These are phyloP conservation scores for Sylvilagus bachmani DNA, from an alignment of 2,113 vertebrate genomes.

Conservation along the genomic window DNA sequence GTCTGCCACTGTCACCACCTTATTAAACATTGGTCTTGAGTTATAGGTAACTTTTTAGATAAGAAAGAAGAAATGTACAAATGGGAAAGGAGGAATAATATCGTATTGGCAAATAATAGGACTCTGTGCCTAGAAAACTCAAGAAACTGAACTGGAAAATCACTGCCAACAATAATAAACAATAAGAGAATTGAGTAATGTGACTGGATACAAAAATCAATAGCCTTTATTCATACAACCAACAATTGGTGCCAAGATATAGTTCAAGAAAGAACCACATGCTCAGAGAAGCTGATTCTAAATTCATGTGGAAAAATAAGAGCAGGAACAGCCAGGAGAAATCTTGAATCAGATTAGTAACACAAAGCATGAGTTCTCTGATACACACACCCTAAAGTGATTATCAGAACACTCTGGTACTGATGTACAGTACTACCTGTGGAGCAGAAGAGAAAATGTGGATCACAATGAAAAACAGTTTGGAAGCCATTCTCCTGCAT, in stretches of 20 bases:
- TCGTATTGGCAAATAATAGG: constrained; percentile 19
- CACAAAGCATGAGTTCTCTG: neutral
- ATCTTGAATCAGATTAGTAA: neutral
- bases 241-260: neutral
- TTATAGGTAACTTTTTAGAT: neutral
- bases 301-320: neutral
- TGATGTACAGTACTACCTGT: neutral
- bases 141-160: constrained; percentile 36
- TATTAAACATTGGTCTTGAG: neutral
- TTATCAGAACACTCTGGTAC: neutral
- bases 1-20: neutral
- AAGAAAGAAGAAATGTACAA: constrained; percentile 22
- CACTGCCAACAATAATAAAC: neutral
- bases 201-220: constrained; percentile 15
- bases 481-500: neutral
- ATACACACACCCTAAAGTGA: neutral
- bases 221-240: neutral
- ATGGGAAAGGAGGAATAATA: neutral
- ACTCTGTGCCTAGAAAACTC: neutral
- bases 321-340: neutral
- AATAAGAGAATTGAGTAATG: constrained; percentile 4
- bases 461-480: neutral
- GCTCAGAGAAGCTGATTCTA: neutral
- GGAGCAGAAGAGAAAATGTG: neutral
- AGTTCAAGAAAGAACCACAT: neutral